phyloP scores from a whole-genome alignment of 2,888 invertebrate species.

The Serrognathus titanus region DNA sequence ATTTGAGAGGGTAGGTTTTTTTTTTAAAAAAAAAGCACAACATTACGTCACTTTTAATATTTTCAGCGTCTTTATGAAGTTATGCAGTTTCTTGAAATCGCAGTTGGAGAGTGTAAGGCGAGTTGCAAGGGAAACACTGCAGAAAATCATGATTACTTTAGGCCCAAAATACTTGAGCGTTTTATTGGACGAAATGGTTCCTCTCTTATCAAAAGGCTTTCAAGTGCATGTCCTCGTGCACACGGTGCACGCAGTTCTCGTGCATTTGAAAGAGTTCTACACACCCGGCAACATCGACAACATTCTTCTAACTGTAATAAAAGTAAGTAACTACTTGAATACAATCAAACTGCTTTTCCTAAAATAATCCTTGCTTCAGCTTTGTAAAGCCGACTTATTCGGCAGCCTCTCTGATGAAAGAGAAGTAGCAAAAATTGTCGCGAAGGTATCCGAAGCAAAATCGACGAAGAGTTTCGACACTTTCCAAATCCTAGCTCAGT shows the following conservation, averaged over 20 bases:
- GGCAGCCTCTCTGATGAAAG: constrained; percentile 88
- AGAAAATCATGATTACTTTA: constrained; percentile 81
- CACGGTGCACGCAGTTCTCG: constrained; percentile 80
- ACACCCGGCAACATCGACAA: constrained; percentile 75
- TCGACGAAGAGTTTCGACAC: constrained; percentile 84
- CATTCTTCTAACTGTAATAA: constrained; percentile 70
- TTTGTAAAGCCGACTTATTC: constrained; percentile 86
- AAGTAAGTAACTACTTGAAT: constrained; percentile 18
- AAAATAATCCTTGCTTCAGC: constrained; percentile 41
- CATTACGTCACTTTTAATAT: neutral
- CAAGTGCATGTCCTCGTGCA: constrained; percentile 91
- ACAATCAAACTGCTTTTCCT: neutral
- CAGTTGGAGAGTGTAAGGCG: constrained; percentile 82
- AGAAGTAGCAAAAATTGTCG: constrained; percentile 78
- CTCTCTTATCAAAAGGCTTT: constrained; percentile 81
- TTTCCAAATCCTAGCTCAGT: constrained; percentile 75
- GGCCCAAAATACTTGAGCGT: constrained; percentile 78
- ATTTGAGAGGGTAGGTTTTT: constrained; percentile 70
- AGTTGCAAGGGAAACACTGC: constrained; percentile 84
- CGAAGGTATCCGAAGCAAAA: constrained; percentile 78
- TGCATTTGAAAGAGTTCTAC: constrained; percentile 66
- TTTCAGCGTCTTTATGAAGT: constrained; percentile 74
- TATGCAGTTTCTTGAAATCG: constrained; percentile 88
- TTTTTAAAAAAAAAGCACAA: neutral
- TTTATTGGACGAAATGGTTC: constrained; percentile 75